A percentile compares a stretch with the other conserved stretches of the same genome.
These are phyloP conservation scores for Columbina picui DNA, from an alignment of 2,113 vertebrate genomes.

Conservation along the genomic window DNA sequence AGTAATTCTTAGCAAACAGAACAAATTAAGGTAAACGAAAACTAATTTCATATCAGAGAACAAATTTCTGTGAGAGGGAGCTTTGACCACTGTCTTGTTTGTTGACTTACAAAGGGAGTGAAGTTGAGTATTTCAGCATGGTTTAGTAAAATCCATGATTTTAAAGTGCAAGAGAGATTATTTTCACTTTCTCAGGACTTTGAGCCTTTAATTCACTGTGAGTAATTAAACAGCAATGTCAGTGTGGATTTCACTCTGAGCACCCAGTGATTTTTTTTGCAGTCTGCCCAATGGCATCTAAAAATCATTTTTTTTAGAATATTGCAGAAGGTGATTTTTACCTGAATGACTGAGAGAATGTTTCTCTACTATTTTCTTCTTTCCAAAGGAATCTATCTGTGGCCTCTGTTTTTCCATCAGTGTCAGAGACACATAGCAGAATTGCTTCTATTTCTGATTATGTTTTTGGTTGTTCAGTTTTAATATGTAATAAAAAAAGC, in stretches of 20 bases:
- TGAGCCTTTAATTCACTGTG: neutral
- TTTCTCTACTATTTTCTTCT: neutral
- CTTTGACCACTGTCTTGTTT: neutral
- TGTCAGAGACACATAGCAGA: neutral
- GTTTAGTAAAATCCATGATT: slow-evolving; percentile 4
- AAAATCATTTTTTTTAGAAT: neutral
- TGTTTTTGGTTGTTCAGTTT: slow-evolving; percentile 27
- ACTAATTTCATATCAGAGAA: slow-evolving; percentile 6
- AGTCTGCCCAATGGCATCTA: neutral
- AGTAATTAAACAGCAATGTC: neutral
- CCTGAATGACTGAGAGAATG: neutral
- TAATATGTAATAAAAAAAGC: slow-evolving; percentile 27
- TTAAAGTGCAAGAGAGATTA: neutral
- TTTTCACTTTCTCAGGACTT: neutral
- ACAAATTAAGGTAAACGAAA: slow-evolving; percentile 44
- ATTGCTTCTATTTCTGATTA: slow-evolving; percentile 33
- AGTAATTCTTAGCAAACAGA: slow-evolving; percentile 42
- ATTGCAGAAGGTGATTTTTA: neutral
- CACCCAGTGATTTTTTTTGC: neutral
- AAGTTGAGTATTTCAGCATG: neutral
- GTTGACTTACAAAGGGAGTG: neutral
- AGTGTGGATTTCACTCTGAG: neutral
- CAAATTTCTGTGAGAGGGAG: neutral
- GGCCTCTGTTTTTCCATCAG: neutral
- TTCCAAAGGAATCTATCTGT: neutral